Percentiles rank a stretch among this genome's conserved stretches.
Evolutionary conservation across 2,113 vertebrate species (phyloP).

Genomic region (Podarcis muralis): DNA sequence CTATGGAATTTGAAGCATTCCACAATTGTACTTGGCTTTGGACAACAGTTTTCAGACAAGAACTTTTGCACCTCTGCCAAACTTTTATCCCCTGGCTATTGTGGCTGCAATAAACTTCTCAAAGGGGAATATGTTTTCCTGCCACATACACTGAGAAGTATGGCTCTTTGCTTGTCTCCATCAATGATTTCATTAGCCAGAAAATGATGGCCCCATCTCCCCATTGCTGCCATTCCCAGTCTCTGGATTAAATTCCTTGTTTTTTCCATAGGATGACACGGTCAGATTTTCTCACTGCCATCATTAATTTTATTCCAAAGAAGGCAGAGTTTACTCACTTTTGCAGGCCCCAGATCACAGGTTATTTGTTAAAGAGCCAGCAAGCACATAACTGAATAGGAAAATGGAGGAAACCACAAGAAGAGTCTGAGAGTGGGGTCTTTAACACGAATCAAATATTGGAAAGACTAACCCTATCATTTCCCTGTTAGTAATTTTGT

Average conservation of each 20-base stretch:
- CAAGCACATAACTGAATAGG: too few species aligned
- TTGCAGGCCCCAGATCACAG: too few species aligned
- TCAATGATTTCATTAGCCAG: not conserved
- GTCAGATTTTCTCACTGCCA: not conserved
- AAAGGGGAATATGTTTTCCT: not conserved
- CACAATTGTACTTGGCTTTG: not conserved
- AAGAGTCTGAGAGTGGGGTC: too few species aligned
- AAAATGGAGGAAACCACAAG: too few species aligned
- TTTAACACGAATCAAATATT: too few species aligned
- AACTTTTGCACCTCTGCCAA: not conserved
- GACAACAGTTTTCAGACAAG: not conserved
- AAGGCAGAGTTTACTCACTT: not conserved
- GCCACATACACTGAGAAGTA: not conserved
- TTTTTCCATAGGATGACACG: not conserved
- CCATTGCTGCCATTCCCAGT: not conserved
- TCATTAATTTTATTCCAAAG: not conserved
- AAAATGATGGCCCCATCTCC: too few species aligned
- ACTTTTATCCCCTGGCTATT: not conserved
- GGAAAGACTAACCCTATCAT: too few species aligned
- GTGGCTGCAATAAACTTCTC: not conserved
- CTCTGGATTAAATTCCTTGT: not conserved
- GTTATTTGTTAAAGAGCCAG: too few species aligned
- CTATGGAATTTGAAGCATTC: not conserved
- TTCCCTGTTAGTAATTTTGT: too few species aligned
- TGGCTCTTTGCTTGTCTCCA: not conserved